Percentiles rank a stretch among this genome's conserved stretches.
These are phyloP conservation scores for Prochilodus magdalenae DNA, from an alignment of 2,113 vertebrate species.

Conservation along the genomic window DNA sequence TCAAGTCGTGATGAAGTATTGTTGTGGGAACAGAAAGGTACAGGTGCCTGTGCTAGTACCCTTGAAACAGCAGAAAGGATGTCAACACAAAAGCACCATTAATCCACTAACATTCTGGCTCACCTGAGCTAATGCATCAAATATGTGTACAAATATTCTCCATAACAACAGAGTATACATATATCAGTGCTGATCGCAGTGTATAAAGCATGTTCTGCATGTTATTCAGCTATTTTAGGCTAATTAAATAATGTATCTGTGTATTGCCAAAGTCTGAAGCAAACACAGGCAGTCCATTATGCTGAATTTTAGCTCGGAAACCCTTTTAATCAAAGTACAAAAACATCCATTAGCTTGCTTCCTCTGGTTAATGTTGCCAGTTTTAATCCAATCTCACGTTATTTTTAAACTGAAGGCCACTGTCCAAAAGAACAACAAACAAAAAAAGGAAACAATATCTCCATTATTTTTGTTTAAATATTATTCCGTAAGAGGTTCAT, in stretches of 20 bases:
- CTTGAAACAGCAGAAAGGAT: constrained; percentile 1
- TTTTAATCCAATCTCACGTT: too few species aligned
- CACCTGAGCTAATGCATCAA: background rate
- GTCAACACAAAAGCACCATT: background rate
- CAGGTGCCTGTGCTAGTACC: background rate
- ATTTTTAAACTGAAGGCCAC: too few species aligned
- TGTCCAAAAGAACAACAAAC: too few species aligned
- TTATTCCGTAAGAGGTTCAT: too few species aligned
- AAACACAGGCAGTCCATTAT: constrained; percentile 55
- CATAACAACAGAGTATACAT: background rate
- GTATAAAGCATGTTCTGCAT: constrained; percentile 4
- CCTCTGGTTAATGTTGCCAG: too few species aligned
- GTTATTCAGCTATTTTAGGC: constrained; percentile 2
- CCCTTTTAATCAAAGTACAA: background rate
- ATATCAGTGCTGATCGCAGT: background rate
- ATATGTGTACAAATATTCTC: background rate
- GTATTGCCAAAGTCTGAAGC: constrained; percentile 44
- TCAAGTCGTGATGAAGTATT: background rate
- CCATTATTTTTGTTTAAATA: too few species aligned
- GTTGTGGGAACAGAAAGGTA: background rate
- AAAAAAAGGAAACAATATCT: too few species aligned
- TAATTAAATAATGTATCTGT: constrained; percentile 50
- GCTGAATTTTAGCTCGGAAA: constrained; percentile 54
- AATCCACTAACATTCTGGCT: background rate
- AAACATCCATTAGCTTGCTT: too few species aligned